These are phyloP conservation scores for Cossypha heuglini DNA, from an alignment of 2,797 vertebrate species.

Conservation along the genomic window DNA sequence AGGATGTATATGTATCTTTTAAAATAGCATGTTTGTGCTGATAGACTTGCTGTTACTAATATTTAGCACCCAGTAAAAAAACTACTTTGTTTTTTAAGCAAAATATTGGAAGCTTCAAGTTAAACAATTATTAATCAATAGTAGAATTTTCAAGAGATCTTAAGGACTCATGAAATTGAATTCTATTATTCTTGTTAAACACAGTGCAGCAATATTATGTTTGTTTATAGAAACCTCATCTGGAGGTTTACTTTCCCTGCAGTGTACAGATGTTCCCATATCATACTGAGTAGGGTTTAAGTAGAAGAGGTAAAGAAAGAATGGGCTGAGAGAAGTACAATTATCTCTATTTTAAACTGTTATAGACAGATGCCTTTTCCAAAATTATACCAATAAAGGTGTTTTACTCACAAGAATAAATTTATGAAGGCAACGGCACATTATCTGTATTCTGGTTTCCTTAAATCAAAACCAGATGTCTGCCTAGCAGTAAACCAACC, in stretches of 20 bases:
- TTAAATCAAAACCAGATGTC: background rate
- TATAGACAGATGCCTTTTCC: background rate
- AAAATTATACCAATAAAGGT: background rate
- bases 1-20: background rate
- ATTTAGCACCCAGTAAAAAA: background rate
- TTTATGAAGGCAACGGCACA: background rate
- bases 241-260: background rate
- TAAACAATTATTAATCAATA: background rate
- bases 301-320: background rate
- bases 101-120: background rate
- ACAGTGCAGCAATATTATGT: background rate
- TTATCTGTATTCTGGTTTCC: background rate
- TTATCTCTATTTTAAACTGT: background rate
- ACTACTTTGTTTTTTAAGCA: background rate
- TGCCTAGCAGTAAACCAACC: background rate
- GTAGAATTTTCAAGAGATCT: background rate
- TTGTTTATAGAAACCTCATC: background rate
- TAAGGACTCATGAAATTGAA: background rate
- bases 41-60: background rate
- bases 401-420: background rate
- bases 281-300: background rate
- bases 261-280: background rate
- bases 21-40: background rate
- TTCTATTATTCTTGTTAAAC: background rate
- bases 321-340: background rate